A percentile compares a stretch with the other conserved stretches of the same genome.
Conservation (phyloP, 2,888 invertebrate species). For the Leptopilina drosophilae region DNA sequence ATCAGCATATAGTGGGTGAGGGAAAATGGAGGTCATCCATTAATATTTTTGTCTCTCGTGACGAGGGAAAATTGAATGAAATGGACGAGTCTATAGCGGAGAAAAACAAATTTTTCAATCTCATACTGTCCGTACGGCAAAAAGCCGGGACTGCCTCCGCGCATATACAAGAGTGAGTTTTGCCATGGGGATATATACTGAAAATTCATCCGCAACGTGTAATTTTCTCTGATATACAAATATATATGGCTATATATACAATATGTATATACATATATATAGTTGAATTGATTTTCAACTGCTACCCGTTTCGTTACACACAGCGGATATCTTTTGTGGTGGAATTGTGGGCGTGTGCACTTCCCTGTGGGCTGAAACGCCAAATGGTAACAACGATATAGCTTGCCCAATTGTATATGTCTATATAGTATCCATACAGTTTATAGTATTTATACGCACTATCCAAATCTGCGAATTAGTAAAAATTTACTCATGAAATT, state of each 20-base stretch:
- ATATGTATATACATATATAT: slow-evolving; percentile 21
- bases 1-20: background rate
- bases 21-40: slow-evolving; percentile 52
- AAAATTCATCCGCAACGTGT: slow-evolving; percentile 72
- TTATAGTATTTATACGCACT: too few species aligned
- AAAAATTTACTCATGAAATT: too few species aligned
- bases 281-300: slow-evolving; percentile 73
- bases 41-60: slow-evolving; percentile 55
- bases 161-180: slow-evolving; percentile 45
- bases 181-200: slow-evolving; percentile 56
- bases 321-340: slow-evolving; percentile 76
- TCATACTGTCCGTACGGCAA: slow-evolving; percentile 49
- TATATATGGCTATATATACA: slow-evolving; percentile 1
- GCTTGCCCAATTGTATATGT: slow-evolving; percentile 58
- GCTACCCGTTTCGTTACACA: slow-evolving; percentile 73
- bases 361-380: slow-evolving; percentile 72
- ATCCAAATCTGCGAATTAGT: too few species aligned
- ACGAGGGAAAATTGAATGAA: slow-evolving; percentile 59
- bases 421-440: background rate
- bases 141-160: slow-evolving; percentile 50
- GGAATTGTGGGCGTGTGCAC: slow-evolving; percentile 73
- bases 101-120: slow-evolving; percentile 57
- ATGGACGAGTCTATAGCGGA: slow-evolving; percentile 49
- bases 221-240: slow-evolving; percentile 71
- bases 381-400: slow-evolving; percentile 72